Evolutionary conservation across 2,113 vertebrate genomes (phyloP).

Genomic region (Chlorodrepanis virens): DNA sequence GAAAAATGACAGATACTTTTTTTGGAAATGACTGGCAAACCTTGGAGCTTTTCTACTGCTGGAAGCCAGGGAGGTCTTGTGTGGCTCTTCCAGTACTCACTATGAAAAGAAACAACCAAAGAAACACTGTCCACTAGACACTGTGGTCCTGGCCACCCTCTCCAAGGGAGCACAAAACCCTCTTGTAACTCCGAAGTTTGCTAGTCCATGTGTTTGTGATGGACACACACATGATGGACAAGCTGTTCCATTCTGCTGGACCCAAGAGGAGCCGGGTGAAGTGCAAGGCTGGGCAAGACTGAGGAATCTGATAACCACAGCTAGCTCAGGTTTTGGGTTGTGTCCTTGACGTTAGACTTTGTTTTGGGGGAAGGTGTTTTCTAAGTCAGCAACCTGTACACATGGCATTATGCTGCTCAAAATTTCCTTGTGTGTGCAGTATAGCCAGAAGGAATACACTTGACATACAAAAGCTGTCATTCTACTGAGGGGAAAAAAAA

Average conservation of each 20-base stretch:
- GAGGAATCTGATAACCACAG: background rate
- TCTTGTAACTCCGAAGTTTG: background rate
- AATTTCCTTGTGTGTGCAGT: background rate
- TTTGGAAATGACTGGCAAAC: background rate
- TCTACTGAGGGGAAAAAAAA: background rate
- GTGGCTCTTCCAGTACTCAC: background rate
- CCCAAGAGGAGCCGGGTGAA: background rate
- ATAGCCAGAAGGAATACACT: background rate
- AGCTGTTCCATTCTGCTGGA: background rate
- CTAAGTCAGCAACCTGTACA: background rate
- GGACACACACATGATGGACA: background rate
- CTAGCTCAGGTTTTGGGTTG: background rate
- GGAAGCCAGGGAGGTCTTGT: background rate
- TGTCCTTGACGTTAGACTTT: background rate
- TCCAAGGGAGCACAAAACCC: background rate
- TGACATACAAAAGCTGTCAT: background rate
- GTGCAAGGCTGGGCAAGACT: background rate
- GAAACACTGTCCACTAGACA: background rate
- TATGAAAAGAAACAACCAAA: background rate
- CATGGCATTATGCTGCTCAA: background rate
- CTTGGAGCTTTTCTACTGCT: background rate
- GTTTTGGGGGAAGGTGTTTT: background rate
- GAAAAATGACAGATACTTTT: background rate
- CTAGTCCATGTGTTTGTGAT: background rate
- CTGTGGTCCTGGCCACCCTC: background rate